These are phyloP conservation scores for Knipowitschia caucasica DNA, from an alignment of 2,797 vertebrate genomes.

Conservation along the genomic window DNA sequence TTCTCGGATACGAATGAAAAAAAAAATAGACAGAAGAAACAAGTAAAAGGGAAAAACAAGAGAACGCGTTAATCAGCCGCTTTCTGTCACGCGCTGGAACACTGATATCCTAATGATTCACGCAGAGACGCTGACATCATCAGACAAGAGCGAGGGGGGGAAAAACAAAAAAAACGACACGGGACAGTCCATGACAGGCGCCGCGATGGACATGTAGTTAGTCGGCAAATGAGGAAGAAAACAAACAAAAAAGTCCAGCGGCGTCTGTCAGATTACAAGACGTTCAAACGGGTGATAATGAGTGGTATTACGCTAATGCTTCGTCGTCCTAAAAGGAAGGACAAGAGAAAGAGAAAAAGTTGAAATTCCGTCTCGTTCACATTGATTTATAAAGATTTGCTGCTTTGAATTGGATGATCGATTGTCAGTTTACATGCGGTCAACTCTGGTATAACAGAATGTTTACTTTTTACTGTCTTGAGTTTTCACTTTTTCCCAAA, in stretches of 20 bases:
- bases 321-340: too few relatives aligned
- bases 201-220: conserved; percentile 53
- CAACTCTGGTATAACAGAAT: too few relatives aligned
- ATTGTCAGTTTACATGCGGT: too few relatives aligned
- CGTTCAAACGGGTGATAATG: neutral
- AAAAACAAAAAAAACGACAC: conserved; percentile 25
- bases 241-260: conserved; percentile 41
- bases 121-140: conserved; percentile 71
- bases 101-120: conserved; percentile 79
- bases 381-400: too few relatives aligned
- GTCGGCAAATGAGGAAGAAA: conserved; percentile 42
- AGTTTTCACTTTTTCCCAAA: too few relatives aligned
- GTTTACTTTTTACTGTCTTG: too few relatives aligned
- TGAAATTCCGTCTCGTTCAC: too few relatives aligned
- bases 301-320: too few relatives aligned
- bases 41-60: conserved; percentile 63
- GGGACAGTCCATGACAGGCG: conserved; percentile 44
- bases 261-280: conserved; percentile 40
- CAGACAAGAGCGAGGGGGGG: conserved; percentile 37
- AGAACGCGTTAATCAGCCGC: conserved; percentile 75
- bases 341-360: too few relatives aligned
- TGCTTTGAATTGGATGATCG: too few relatives aligned
- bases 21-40: conserved; percentile 54
- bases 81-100: conserved; percentile 76
- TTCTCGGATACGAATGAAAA: conserved; percentile 67